phyloP scores from a whole-genome alignment of 2,888 invertebrate species.

The Nematopogon swammerdamellus region DNA sequence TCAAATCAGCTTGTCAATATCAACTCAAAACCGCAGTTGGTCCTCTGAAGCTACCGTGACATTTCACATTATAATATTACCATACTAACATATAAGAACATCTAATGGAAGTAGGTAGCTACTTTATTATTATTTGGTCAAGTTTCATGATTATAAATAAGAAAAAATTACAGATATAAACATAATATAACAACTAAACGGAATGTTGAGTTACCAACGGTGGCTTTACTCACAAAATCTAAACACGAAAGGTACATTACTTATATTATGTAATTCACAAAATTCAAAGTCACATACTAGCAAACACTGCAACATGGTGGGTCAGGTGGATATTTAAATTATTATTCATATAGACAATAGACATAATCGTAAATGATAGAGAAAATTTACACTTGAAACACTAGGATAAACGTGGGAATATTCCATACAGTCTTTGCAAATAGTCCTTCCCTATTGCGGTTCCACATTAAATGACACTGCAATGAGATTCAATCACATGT shows the following conservation, averaged over 20 bases:
- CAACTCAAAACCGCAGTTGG: constrained; percentile 40
- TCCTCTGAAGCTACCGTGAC: constrained; percentile 50
- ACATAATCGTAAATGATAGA: constrained; percentile 31
- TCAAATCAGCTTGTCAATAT: constrained; percentile 24
- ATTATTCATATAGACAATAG: constrained; percentile 28
- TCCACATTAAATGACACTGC: constrained; percentile 25
- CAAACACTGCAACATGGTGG: constrained; percentile 54
- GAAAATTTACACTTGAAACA: constrained; percentile 51
- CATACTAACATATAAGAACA: constrained; percentile 5
- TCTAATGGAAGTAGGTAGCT: constrained; percentile 42
- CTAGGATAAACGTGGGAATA: constrained; percentile 41
- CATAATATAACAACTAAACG: constrained; percentile 39
- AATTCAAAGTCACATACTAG: constrained; percentile 41
- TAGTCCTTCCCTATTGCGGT: constrained; percentile 46
- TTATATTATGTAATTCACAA: constrained; percentile 25
- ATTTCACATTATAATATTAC: constrained; percentile 35
- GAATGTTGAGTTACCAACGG: constrained; percentile 52
- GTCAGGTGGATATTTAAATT: constrained; percentile 36
- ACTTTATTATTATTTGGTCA: constrained; percentile 58
- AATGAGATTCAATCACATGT: constrained; percentile 40
- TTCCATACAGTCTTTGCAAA: constrained; percentile 55
- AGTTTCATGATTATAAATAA: constrained; percentile 53
- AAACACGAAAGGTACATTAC: constrained; percentile 25
- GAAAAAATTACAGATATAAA: constrained; percentile 28
- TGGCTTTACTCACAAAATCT: constrained; percentile 19